phyloP scores from a whole-genome alignment of 2,797 vertebrate genomes.

The Danio choprae region DNA sequence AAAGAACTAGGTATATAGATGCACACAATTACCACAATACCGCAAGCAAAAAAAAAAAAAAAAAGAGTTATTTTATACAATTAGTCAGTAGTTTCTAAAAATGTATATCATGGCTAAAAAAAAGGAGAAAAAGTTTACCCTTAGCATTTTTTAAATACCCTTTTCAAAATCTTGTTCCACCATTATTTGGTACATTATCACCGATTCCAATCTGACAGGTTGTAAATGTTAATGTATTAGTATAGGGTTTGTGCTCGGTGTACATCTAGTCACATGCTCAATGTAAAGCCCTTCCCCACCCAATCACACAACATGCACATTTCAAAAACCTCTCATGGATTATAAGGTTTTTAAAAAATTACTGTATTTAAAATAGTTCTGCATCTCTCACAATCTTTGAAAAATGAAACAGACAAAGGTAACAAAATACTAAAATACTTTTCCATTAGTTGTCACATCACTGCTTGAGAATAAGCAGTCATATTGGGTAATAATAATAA shows the following conservation, averaged over 20 bases:
- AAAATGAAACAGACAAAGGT: conserved; percentile 61
- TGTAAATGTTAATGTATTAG: conserved; percentile 23
- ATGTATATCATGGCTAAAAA: conserved; percentile 59
- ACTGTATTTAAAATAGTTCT: conserved; percentile 74
- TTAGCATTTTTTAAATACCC: conserved; percentile 55
- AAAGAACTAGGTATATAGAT: conserved; percentile 59
- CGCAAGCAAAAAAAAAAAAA: conserved; percentile 61
- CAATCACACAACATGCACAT: conserved; percentile 65
- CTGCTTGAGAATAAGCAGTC: conserved; percentile 70
- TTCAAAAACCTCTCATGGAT: conserved; percentile 67
- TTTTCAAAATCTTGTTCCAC: conserved; percentile 23
- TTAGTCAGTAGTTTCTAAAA: conserved; percentile 60
- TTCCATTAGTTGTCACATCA: conserved; percentile 62
- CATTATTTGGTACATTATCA: conserved; percentile 20
- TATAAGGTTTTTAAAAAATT: conserved; percentile 66
- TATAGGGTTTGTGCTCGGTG: conserved; percentile 38
- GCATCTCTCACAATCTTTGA: conserved; percentile 67
- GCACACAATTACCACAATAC: conserved; percentile 65
- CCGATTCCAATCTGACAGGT: conserved; percentile 18
- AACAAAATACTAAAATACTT: conserved; percentile 64
- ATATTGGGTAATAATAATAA: conserved; percentile 60
- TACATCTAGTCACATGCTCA: conserved; percentile 33
- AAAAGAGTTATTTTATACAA: conserved; percentile 58
- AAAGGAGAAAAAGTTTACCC: conserved; percentile 55
- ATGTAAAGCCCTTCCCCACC: conserved; percentile 58